phyloP scores from a whole-genome alignment of 2,797 vertebrate species.

The Stomatorhinus walkeri region DNA sequence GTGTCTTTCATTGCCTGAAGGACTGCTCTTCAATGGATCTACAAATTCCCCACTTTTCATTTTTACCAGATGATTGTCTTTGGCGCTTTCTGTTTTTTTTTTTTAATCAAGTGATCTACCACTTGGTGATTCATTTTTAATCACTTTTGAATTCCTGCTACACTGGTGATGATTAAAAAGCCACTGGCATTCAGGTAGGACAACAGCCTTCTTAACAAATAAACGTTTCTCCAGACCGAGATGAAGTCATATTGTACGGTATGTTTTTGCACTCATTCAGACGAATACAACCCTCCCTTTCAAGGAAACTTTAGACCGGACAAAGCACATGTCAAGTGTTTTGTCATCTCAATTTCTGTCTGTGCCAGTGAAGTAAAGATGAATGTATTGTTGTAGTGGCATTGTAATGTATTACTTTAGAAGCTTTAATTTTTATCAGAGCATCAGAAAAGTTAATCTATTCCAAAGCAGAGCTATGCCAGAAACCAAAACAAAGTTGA shows the following conservation, averaged over 20 bases:
- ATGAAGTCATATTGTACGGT: not conserved
- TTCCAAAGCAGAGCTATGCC: not conserved
- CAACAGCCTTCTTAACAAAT: not conserved
- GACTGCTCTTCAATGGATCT: slow-evolving; percentile 68
- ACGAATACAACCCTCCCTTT: not conserved
- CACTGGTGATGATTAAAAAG: not conserved
- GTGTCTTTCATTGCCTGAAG: slow-evolving; percentile 69
- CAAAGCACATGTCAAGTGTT: slow-evolving; percentile 2
- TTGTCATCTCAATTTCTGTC: not conserved
- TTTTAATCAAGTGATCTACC: slow-evolving; percentile 71
- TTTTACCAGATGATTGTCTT: slow-evolving; percentile 87
- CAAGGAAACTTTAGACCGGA: not conserved
- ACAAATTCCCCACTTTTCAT: slow-evolving; percentile 52
- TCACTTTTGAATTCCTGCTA: not conserved
- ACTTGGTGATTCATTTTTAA: slow-evolving; percentile 63
- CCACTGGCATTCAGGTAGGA: not conserved
- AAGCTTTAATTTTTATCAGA: not conserved
- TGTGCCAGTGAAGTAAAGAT: slow-evolving; percentile 3
- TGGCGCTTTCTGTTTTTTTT: slow-evolving; percentile 65
- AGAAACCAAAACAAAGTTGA: not conserved
- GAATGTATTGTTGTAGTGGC: not conserved
- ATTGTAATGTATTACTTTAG: not conserved
- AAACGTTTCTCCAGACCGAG: not conserved
- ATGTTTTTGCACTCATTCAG: not conserved
- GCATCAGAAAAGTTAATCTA: not conserved